Conservation (phyloP, 1,140 invertebrate species). For the Manduca sexta region DNA sequence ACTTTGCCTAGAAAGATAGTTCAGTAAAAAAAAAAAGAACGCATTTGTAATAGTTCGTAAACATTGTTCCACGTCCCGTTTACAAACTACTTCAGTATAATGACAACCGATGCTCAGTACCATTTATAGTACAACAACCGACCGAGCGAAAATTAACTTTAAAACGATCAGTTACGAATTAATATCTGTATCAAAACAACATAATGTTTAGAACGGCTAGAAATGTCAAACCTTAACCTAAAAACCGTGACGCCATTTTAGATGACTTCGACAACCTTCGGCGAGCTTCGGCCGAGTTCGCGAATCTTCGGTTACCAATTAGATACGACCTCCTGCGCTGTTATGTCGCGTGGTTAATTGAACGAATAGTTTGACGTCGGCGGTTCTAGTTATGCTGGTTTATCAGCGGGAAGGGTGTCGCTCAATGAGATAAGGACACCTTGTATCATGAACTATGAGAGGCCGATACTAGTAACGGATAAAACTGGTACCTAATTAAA, state of each 20-base stretch:
- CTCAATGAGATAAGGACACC: slow-evolving; percentile 43
- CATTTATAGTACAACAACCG: not conserved
- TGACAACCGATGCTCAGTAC: not conserved
- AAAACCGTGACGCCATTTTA: slow-evolving; percentile 68
- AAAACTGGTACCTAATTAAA: slow-evolving; percentile 1
- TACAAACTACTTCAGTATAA: too few relatives aligned
- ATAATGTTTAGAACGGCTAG: slow-evolving; percentile 43
- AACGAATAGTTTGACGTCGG: not conserved
- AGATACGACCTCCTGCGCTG: slow-evolving; percentile 30
- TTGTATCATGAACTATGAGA: slow-evolving; percentile 47
- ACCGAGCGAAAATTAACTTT: slow-evolving; percentile 29
- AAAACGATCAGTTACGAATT: slow-evolving; percentile 7
- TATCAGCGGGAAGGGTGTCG: slow-evolving; percentile 26
- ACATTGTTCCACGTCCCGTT: too few relatives aligned
- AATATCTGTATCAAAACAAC: not conserved
- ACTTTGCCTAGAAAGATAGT: too few relatives aligned
- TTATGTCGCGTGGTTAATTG: not conserved
- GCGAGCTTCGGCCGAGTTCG: slow-evolving; percentile 25
- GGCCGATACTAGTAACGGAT: slow-evolving; percentile 17
- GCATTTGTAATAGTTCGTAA: too few relatives aligned
- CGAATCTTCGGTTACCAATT: slow-evolving; percentile 22
- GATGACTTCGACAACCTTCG: slow-evolving; percentile 50
- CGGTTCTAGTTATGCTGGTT: slow-evolving; percentile 30
- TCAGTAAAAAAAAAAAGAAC: too few relatives aligned
- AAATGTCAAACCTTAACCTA: slow-evolving; percentile 72